Percentiles rank a stretch among this genome's conserved stretches.
phyloP scores from a whole-genome alignment of 2,888 invertebrate genomes.

The Sturmia bella region DNA sequence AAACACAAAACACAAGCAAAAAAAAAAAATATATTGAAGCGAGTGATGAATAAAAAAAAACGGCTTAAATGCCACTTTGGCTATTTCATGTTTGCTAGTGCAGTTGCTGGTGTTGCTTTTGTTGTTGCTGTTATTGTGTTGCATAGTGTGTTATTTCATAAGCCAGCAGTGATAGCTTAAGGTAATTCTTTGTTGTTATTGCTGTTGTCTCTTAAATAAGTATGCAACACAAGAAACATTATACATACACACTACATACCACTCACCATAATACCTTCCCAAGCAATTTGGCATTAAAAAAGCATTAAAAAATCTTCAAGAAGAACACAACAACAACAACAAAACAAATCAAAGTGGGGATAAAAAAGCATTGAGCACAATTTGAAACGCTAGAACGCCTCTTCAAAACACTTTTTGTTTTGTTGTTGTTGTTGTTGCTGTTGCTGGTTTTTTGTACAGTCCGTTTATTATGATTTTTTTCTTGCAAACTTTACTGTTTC shows the following conservation, averaged over 20 bases:
- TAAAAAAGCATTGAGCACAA: conserved; percentile 66
- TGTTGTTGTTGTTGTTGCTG: conserved; percentile 38
- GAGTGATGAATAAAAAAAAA: conserved; percentile 69
- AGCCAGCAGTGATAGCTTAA: conserved; percentile 66
- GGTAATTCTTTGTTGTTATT: conserved; percentile 60
- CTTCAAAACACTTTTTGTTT: conserved; percentile 76
- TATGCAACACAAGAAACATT: conserved; percentile 43
- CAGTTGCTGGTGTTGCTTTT: conserved; percentile 26
- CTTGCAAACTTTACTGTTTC: conserved; percentile 23
- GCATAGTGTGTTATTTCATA: conserved; percentile 63
- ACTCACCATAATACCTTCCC: conserved; percentile 57
- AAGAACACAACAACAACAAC: not conserved
- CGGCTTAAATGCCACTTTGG: conserved; percentile 69
- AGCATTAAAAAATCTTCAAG: conserved; percentile 23
- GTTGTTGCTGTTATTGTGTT: conserved; percentile 32
- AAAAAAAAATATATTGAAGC: conserved; percentile 17
- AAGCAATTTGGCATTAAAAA: conserved; percentile 62
- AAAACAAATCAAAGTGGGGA: conserved; percentile 47
- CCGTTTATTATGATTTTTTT: not conserved
- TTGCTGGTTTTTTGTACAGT: conserved; percentile 7
- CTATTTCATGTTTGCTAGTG: conserved; percentile 28
- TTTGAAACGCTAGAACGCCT: conserved; percentile 80
- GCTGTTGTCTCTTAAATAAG: conserved; percentile 35
- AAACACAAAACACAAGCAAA: not conserved
- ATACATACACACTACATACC: too few species aligned